Conservation (phyloP, 2,888 invertebrate species). For the Sphaerophoria taeniata region DNA sequence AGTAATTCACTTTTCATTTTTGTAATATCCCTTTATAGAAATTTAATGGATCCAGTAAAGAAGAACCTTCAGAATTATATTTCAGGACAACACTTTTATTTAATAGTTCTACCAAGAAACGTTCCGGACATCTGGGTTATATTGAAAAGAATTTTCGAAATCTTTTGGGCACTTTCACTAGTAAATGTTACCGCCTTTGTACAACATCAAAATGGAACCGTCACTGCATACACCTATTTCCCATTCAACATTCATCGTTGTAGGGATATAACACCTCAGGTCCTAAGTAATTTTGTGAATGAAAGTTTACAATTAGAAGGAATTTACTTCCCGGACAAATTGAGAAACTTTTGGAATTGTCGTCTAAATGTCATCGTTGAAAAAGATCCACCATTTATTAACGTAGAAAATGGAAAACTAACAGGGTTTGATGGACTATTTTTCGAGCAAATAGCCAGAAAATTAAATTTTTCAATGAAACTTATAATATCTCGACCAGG, state of each 20-base stretch:
- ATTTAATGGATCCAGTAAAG: not conserved
- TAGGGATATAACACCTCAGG: not conserved
- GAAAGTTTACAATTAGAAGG: not conserved
- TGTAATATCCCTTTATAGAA: not conserved
- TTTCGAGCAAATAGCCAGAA: not conserved
- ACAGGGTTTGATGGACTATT: not conserved
- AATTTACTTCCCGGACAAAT: constrained; percentile 8
- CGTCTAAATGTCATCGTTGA: not conserved
- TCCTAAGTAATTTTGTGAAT: constrained; percentile 14
- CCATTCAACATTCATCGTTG: constrained; percentile 21
- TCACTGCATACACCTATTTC: constrained; percentile 35
- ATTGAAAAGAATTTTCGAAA: constrained; percentile 6
- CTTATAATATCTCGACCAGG: not conserved
- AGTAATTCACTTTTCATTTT: no score
- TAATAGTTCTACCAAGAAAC: constrained; percentile 11
- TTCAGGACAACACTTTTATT: not conserved
- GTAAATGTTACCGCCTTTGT: constrained; percentile 28
- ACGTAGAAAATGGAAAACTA: not conserved
- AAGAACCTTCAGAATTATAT: not conserved
- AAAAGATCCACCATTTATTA: not conserved
- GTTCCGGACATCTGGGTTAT: not conserved
- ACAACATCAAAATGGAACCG: constrained; percentile 7
- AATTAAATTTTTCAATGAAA: constrained; percentile 23
- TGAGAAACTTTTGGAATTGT: constrained; percentile 33
- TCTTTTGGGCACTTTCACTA: not conserved